Evolutionary conservation across 2,888 invertebrate species (phyloP), one percentile per base, ranked within the genome.

Genomic region (Athrips mouffetella): DNA sequence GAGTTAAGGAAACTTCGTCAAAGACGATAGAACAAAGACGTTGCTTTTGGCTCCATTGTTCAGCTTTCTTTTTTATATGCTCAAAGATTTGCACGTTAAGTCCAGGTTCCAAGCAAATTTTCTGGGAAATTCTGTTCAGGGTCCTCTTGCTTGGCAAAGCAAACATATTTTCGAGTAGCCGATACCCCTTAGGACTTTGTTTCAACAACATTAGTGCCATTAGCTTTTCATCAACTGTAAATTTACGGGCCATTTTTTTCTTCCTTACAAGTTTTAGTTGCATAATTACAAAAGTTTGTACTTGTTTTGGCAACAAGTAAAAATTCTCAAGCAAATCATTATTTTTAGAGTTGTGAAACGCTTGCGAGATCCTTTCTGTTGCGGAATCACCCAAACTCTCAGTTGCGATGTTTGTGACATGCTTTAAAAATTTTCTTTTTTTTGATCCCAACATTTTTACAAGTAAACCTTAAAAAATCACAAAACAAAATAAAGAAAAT

Each of bases 1-100:
- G 48, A 18, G 47, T 48, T 7, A 52, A 16, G 15, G 53, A 39
- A 10, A 55, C 30, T 49, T 55, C 47, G 37, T 55, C 51, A 47
- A 53, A 53, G 6, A 51, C 37, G 15, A 53, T 51, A 13, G 48
- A 31, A 31, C 53, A 53, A 3, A 50, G 31, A 40, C 45, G 53
- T n/a, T 53, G n/a, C 8, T 48, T 33, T 23, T 6, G n/a, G 7
- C 45, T 37, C 53, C 50, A 52, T 6, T 23, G 41, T 39, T 45
- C 31, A 8, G 15, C 27, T 18, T 4, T 25, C 8, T 45, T 8
- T 40, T 37, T 15, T 10, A 50, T 40, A 47, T n/a, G 21, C 13
- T 51, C 10, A 48, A 13, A 6, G 33, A 49, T n/a, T 35, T 35
- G 6, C 1, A 6, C 8, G 18, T 35, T 35, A 16, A 35, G 7